Conservation (phyloP, 92 coral and sea anemone species). For the Zoanthus sansibaricus region DNA sequence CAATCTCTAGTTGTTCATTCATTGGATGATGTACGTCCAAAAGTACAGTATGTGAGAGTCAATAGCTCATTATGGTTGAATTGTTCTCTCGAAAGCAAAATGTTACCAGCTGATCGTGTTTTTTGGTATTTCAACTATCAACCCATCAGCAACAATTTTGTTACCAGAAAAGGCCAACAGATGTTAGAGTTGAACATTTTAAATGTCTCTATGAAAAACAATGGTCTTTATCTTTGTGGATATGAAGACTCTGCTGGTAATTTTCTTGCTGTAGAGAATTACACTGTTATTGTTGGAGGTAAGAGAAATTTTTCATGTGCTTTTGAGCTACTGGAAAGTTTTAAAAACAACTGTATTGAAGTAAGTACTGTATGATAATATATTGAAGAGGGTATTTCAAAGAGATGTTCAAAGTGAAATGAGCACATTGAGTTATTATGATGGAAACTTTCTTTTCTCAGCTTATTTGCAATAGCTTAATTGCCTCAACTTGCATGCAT, state of each 20-base stretch:
- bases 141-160: neutral
- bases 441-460: too few species aligned
- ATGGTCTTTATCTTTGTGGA: slow-evolving; percentile 27
- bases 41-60: slow-evolving; percentile 9
- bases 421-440: too few species aligned
- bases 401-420: too few species aligned
- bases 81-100: slow-evolving; percentile 12
- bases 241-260: neutral
- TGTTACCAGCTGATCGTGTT: neutral
- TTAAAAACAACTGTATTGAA: too few species aligned
- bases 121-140: slow-evolving; percentile 19
- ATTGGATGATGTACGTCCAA: neutral
- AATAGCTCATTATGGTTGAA: slow-evolving; percentile 18
- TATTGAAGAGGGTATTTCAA: too few species aligned
- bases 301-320: neutral
- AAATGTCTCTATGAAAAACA: neutral
- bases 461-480: too few species aligned
- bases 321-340: neutral
- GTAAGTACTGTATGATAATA: too few species aligned
- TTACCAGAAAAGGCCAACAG: slow-evolving; percentile 5
- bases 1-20: slow-evolving; percentile 7
- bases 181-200: slow-evolving; percentile 2
- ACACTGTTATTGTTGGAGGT: slow-evolving; percentile 34
- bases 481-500: too few species aligned
- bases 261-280: slow-evolving; percentile 4